These are phyloP conservation scores for Artemia sinica DNA, from an alignment of 2,888 invertebrate species.

Conservation along the genomic window DNA sequence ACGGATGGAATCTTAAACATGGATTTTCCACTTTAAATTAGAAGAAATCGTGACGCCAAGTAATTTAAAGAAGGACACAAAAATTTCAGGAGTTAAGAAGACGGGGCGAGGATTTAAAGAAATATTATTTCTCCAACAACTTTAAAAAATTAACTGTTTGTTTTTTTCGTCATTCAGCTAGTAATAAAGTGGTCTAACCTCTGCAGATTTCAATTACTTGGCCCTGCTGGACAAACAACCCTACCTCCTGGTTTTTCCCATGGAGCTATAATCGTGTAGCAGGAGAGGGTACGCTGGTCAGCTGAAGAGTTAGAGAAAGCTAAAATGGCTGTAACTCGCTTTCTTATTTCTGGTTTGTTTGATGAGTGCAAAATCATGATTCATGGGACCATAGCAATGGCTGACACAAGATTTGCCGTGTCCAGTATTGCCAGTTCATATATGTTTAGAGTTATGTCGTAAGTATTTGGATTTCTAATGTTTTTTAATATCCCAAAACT, in stretches of 20 bases:
- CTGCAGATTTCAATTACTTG: conserved; percentile 12
- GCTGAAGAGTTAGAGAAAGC: conserved; percentile 64
- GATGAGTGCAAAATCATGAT: conserved; percentile 52
- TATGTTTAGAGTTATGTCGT: conserved; percentile 46
- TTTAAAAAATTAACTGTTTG: too few species aligned
- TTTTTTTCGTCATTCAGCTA: too few species aligned
- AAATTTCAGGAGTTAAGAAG: too few species aligned
- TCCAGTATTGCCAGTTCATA: conserved; percentile 72
- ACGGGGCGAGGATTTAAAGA: too few species aligned
- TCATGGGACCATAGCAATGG: conserved; percentile 63
- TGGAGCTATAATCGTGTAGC: conserved; percentile 57
- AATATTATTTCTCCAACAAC: too few species aligned
- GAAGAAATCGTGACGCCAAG: too few species aligned
- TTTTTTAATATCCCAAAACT: too few species aligned
- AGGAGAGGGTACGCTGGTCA: conserved; percentile 46
- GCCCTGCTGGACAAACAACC: conserved; percentile 14
- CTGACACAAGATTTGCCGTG: conserved; percentile 73
- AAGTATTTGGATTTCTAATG: conserved; percentile 24
- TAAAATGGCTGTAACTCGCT: conserved; percentile 61
- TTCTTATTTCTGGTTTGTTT: conserved; percentile 59
- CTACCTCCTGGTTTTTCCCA: conserved; percentile 61
- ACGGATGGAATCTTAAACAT: too few species aligned
- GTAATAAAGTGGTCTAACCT: background rate
- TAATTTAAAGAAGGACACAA: too few species aligned
- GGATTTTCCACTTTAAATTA: too few species aligned